Base-by-base conservation (phyloP, 2,888 invertebrate species). In the Parnassius smintheus region DNA sequence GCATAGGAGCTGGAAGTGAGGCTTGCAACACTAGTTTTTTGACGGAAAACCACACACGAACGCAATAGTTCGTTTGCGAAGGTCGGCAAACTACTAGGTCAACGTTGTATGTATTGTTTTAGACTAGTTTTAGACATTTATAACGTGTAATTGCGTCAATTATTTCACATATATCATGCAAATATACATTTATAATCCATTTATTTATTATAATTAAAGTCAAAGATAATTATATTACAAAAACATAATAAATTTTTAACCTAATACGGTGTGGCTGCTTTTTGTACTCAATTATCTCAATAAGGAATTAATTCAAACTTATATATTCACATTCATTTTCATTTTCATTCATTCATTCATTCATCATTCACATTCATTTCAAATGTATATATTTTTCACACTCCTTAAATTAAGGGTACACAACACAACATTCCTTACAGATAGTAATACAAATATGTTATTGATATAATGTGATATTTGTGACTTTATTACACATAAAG, bases 31-130 rank as follows among this genome's bases (percentile, higher is more conserved):
- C 66, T 55, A 62, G 62, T 66, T 66, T 66, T 69, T 72, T 69
- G 67, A 69, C 72, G 77, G 78, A 78, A 74, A 72, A 70, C 50
- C 69, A 51, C 66, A 70, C 70, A 59, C 68, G 72, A 73, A 74
- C 69, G 66, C 69, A 46, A 11, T n/a, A 46, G 10, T 11, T 61
- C 60, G 48, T 53, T 67, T 51, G 63, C 65, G 70, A 71, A 65
- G 76, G 76, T 71, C 68, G 18, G n/a, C 65, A 62, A 65, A 65
- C 66, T 68, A 49, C 56, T 52, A 53, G 48, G 56, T 55, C 18
- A 46, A 51, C 55, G 54, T 51, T 41, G 25, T 58, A 22, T 41
- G 41, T 55, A 61, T 52, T 58, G 56, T 61, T 58, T 61, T 45
- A 59, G 48, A 52, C 9, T 52, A 56, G 56, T 61, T 58, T 61